Evolutionary conservation across 2,888 invertebrate species (phyloP).

Genomic region (Tetranychus piercei): DNA sequence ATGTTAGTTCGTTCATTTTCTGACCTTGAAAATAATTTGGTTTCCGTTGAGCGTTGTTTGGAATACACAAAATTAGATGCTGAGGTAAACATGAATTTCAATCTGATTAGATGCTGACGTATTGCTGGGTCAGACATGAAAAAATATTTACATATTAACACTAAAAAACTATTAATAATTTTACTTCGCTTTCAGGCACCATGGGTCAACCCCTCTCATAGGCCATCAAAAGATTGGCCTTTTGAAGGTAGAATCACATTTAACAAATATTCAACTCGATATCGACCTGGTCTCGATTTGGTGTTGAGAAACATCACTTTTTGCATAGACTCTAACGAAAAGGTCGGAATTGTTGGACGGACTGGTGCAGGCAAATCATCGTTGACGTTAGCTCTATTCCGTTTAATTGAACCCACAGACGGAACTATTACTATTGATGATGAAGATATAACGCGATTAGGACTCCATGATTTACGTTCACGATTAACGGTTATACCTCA

Average conservation of each 20-base stretch:
- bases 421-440: slow-evolving; percentile 36
- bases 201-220: slow-evolving; percentile 25
- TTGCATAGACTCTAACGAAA: slow-evolving; percentile 59
- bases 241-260: slow-evolving; percentile 57
- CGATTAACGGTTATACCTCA: slow-evolving; percentile 38
- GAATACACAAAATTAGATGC: slow-evolving; percentile 19
- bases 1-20: slow-evolving; percentile 18
- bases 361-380: slow-evolving; percentile 36
- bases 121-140: too few species aligned
- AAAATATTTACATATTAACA: too few species aligned
- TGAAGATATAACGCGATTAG: slow-evolving; percentile 39
- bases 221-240: slow-evolving; percentile 55
- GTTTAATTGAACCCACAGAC: slow-evolving; percentile 32
- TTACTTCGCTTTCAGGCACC: too few species aligned
- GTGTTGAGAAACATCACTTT: slow-evolving; percentile 63
- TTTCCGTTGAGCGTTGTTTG: slow-evolving; percentile 22
- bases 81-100: slow-evolving; percentile 19
- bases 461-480: slow-evolving; percentile 39
- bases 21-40: slow-evolving; percentile 23
- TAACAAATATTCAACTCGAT: slow-evolving; percentile 60
- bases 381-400: slow-evolving; percentile 35
- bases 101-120: too few species aligned
- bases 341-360: slow-evolving; percentile 38
- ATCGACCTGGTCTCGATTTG: slow-evolving; percentile 65
- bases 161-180: too few species aligned